Conservation (phyloP, 2,113 vertebrate species). For the Raja brachyura region DNA sequence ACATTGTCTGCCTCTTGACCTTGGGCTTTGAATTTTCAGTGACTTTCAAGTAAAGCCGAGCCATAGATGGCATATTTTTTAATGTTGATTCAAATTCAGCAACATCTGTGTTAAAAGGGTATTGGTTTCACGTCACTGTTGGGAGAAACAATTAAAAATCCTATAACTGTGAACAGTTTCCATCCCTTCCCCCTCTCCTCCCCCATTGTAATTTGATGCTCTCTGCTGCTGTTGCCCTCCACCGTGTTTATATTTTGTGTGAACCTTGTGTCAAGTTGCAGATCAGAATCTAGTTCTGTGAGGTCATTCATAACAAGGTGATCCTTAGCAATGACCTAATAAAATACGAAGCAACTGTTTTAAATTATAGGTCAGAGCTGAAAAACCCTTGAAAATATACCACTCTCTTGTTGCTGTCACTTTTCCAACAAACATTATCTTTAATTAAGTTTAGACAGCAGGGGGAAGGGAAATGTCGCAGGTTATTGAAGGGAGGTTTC, state of each 20-base stretch:
- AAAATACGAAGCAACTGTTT: neutral
- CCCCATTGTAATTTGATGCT: neutral
- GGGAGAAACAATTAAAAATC: neutral
- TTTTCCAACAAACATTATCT: neutral
- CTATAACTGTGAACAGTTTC: neutral
- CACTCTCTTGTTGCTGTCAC: neutral
- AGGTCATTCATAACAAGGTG: neutral
- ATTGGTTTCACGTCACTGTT: neutral
- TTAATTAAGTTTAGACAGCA: neutral
- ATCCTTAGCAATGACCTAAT: neutral
- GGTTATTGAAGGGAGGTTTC: neutral
- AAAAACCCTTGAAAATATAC: neutral
- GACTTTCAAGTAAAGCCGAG: neutral
- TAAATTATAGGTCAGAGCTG: neutral
- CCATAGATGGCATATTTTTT: neutral
- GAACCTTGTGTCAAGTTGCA: neutral
- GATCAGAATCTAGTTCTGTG: neutral
- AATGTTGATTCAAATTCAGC: slow-evolving; percentile 11
- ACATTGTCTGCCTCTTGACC: slow-evolving; percentile 42
- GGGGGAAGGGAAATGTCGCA: neutral
- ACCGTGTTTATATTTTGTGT: neutral
- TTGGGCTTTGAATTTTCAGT: slow-evolving; percentile 44
- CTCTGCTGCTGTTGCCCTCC: neutral
- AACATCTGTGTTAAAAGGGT: neutral
- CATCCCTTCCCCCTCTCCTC: neutral